Percentiles rank a stretch among this genome's conserved stretches.
Conservation (phyloP, 2,888 invertebrate genomes). For the Pterostichus niger region DNA sequence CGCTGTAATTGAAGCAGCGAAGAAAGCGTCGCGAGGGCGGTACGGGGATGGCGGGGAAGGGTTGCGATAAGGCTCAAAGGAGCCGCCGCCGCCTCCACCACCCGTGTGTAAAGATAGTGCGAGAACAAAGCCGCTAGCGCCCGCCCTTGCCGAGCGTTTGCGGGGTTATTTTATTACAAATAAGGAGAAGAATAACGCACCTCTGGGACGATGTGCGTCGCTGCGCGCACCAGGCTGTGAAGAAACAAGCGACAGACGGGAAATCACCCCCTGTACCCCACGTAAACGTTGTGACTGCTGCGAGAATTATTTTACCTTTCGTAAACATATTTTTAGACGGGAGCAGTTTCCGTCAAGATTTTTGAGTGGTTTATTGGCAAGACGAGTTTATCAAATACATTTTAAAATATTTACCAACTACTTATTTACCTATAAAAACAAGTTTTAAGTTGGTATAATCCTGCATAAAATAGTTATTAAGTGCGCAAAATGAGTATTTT, state of each 20-base stretch:
- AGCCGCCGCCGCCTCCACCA: neutral
- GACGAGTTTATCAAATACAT: neutral
- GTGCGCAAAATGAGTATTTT: no score
- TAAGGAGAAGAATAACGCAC: slow-evolving; percentile 77
- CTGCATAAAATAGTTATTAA: no score
- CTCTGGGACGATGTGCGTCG: slow-evolving; percentile 74
- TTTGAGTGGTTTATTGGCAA: neutral
- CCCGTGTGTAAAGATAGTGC: slow-evolving; percentile 46
- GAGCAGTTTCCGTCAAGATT: neutral
- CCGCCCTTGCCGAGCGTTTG: slow-evolving; percentile 74
- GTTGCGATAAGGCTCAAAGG: slow-evolving; percentile 37
- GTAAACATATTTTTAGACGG: slow-evolving; percentile 8
- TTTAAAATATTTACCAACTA: neutral
- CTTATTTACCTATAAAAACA: neutral
- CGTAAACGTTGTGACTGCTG: no score
- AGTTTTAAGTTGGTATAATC: no score
- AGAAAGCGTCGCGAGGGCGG: slow-evolving; percentile 38
- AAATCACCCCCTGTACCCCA: neutral
- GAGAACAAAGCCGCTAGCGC: slow-evolving; percentile 41
- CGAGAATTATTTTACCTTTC: slow-evolving; percentile 5
- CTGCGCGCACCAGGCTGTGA: neutral
- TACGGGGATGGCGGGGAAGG: slow-evolving; percentile 41
- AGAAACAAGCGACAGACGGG: neutral
- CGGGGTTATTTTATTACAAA: slow-evolving; percentile 78
- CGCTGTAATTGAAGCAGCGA: slow-evolving; percentile 61